These are phyloP conservation scores for Heliangelus exortis DNA, from an alignment of 2,797 vertebrate species.

Conservation along the genomic window DNA sequence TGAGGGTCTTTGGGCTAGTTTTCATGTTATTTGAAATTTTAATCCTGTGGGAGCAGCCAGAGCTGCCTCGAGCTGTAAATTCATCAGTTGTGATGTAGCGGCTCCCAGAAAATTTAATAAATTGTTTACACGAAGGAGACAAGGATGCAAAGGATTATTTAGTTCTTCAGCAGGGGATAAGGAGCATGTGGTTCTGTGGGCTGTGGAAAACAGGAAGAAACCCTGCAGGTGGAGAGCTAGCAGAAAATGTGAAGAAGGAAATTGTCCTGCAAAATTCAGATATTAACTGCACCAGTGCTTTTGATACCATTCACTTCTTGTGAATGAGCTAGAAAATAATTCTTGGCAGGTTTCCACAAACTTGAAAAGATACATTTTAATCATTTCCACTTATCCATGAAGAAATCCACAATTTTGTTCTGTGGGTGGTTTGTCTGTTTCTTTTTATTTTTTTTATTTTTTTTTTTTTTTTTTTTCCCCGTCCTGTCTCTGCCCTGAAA, in stretches of 20 bases:
- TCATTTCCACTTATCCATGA: not conserved
- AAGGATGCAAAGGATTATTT: conserved; percentile 65
- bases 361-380: not conserved
- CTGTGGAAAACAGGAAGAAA: conserved; percentile 47
- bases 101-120: conserved; percentile 56
- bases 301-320: not conserved
- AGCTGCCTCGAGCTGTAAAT: conserved; percentile 10
- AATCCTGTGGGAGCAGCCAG: not conserved
- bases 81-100: conserved; percentile 10
- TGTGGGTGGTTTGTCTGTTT: not conserved
- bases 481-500: not conserved
- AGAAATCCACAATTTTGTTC: not conserved
- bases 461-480: too few relatives aligned
- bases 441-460: too few relatives aligned
- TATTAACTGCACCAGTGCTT: not conserved
- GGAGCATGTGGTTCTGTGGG: conserved; percentile 16
- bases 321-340: not conserved
- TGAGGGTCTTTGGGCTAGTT: not conserved
- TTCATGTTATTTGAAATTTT: not conserved
- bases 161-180: conserved; percentile 44
- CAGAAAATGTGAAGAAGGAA: conserved; percentile 11
- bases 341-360: not conserved
- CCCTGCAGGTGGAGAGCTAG: not conserved
- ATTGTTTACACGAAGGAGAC: conserved; percentile 45
- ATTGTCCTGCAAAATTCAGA: not conserved